These are phyloP conservation scores for Octonoba sinensis DNA, from an alignment of 2,888 invertebrate species.

Conservation along the genomic window DNA sequence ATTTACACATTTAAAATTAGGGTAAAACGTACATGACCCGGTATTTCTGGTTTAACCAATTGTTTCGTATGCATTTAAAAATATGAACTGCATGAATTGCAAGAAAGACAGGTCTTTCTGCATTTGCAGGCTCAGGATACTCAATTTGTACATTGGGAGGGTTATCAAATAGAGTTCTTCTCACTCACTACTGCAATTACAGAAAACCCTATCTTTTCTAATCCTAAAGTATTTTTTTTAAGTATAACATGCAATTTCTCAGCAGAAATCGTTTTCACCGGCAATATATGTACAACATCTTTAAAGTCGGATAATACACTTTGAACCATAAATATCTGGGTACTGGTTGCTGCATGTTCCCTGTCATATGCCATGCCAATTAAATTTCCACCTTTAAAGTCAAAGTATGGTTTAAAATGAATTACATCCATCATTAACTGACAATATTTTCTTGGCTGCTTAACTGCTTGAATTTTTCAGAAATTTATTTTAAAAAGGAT, in stretches of 20 bases:
- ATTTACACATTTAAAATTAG: constrained; percentile 10
- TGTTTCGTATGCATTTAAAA: too few species aligned
- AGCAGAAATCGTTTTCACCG: not conserved
- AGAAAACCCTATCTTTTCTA: not conserved
- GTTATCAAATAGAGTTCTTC: not conserved
- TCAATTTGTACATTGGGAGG: not conserved
- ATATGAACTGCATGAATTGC: too few species aligned
- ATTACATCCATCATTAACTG: constrained; percentile 30
- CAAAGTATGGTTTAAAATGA: constrained; percentile 14
- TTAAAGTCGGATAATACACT: constrained; percentile 18
- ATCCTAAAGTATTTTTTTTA: not conserved
- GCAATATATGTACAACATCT: constrained; percentile 34
- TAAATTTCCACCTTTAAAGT: too few species aligned
- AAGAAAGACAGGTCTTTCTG: not conserved
- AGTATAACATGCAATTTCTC: not conserved
- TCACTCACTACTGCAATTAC: too few species aligned
- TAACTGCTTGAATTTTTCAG: constrained; percentile 8
- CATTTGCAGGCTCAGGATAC: not conserved
- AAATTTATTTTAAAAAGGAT: constrained; percentile 7
- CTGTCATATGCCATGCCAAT: too few species aligned
- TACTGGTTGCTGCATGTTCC: too few species aligned
- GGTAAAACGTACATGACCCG: constrained; percentile 1
- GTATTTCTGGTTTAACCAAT: constrained; percentile 25
- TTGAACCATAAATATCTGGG: constrained; percentile 21
- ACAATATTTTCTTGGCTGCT: constrained; percentile 3